Base-by-base conservation (phyloP, 2,797 vertebrate genomes). In the Glossophaga mutica region DNA sequence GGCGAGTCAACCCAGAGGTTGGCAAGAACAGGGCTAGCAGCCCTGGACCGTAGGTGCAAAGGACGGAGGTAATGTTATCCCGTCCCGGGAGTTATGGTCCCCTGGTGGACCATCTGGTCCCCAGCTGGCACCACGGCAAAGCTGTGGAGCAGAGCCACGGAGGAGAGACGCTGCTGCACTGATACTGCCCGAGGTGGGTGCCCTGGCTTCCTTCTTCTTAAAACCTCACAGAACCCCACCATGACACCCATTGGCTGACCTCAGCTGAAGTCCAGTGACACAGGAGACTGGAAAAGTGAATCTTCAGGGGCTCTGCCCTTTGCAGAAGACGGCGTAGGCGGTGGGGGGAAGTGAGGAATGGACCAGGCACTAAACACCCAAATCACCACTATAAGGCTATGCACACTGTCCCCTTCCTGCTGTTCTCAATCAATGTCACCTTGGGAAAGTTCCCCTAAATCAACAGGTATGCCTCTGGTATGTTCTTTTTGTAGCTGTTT, bases 121-220 rank as follows among this genome's bases (percentile, higher is more conserved):
- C 39, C 39, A 34, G 24, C n/a, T 22, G 62, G 19, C 15, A 19
- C 19, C 12, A 2, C 1, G 3, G n/a, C 0, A 0, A 73, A 78
- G 29, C 52, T 79, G 5, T 32, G 42, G 46, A 24, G 9, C 89
- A 39, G 84, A 81, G 57, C 71, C 42, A 19, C 0, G 9, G 48
- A 71, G 21, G 19, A 48, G 34, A 95, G 34, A 50, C 9, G 22
- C 0, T 1, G 7, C 5, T 42, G 5, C n/a, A 14, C 37, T 52
- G 78, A 57, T 16, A 6, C 29, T 73, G 44, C 62, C 62, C 39
- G 11, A 10, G 2, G 71, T 71, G 11, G 55, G 22, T 6, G 15
- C 16, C 26, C 39, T 78, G 34, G 29, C 4, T 71, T 79, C 19
- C 39, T 42, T n/a, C 65, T 29, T 39, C n/a, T 71, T 77, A 37